phyloP scores from a whole-genome alignment of 2,113 vertebrate species.

The Odontesthes bonariensis region DNA sequence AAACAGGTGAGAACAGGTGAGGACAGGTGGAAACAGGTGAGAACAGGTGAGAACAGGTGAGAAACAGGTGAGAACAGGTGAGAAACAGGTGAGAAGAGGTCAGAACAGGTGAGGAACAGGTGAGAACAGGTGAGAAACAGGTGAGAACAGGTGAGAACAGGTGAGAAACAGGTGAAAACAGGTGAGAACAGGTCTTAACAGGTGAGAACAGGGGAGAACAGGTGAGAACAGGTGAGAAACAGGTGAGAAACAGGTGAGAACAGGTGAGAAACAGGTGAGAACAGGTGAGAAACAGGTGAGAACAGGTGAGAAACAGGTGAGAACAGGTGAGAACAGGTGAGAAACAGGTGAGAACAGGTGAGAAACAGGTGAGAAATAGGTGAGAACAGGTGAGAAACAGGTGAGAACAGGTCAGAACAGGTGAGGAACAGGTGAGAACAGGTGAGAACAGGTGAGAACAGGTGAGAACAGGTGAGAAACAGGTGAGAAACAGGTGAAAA shows the following conservation, averaged over 20 bases:
- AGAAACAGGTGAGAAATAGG: no score
- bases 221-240: not conserved
- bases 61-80: not conserved
- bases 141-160: not conserved
- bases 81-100: no score
- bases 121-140: not conserved
- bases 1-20: not conserved
- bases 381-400: not conserved
- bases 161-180: not conserved
- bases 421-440: no score
- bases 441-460: not conserved
- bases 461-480: not conserved
- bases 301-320: no score
- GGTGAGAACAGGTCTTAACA: rapidly evolving
- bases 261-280: not conserved
- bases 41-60: not conserved
- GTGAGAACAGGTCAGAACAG: no score
- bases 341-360: not conserved
- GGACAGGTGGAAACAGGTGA: no score
- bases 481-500: no score
- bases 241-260: no score
- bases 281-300: no score
- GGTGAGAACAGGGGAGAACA: no score
- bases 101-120: no score
- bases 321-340: not conserved